Evolutionary conservation across 1,140 invertebrate genomes (phyloP), one percentile per base, ranked within the genome.

Genomic region (Battus philenor): DNA sequence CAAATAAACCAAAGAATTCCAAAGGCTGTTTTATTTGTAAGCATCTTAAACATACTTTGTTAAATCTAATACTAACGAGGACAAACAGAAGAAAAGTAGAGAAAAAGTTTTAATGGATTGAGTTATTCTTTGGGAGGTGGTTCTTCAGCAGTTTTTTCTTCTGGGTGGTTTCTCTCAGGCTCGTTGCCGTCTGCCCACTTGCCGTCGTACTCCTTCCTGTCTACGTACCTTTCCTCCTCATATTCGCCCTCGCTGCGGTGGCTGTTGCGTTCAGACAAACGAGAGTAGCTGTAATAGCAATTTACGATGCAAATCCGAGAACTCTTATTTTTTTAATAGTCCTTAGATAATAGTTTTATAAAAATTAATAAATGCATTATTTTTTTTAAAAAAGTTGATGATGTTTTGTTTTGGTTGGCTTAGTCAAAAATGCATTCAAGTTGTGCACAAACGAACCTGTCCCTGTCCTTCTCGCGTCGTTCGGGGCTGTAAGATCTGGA

Each of bases 161-260:
- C 81, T 1, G 45, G 30, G 31, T 61, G 67, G 27, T 65, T 61
- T 33, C 73, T 58, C 17, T 78, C 79, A 0, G 80, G 84, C 33
- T 78, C 78, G 38, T 84, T 83, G 9, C 80, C 79, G 43, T 90
- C 89, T 0, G 88, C 88, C 89, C 89, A 90, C 59, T 90, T 90
- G 5, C 89, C 89, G 54, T 89, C 89, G 65, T 87, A 90, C 51
- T 87, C 80, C 57, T 89, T 88, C 12, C 88, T 71, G 63, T 89
- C 87, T 11, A 89, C 87, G 70, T 84, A 88, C 36, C 89, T 84
- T 34, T 91, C 89, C 63, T 93, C 91, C 45, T 91, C 88, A 52
- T 92, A 92, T 60, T 92, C 91, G 2, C 91, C 91, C 61, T 92
- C 91, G 64, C 91, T 92, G 48, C 92, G 75, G 38, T 91, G 90